Evolutionary conservation across 2,888 invertebrate genomes (phyloP), one percentile per base, ranked within the genome.

Genomic region (Neuroscelio doddi): DNA sequence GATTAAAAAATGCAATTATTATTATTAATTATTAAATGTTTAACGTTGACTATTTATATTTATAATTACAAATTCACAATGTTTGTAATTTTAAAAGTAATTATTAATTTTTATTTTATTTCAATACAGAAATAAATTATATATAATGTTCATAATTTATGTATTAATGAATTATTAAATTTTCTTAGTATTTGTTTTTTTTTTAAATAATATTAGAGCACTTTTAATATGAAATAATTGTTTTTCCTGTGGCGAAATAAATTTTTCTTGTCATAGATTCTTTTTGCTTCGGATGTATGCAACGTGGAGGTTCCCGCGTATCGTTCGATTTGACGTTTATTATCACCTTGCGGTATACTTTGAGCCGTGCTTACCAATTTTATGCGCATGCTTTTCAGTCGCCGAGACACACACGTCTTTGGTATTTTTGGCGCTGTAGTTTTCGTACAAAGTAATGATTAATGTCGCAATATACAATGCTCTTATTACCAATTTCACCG

Each of bases 281-380:
- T 30, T 30, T 3, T 10, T 30, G 30, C n/a, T n/a, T n/a, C n/a
- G n/a, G n/a, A n/a, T n/a, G 27, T 17, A 39, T 17, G 38, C 29
- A 21, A 27, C 27, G 12, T 12, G 24, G 29, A 21, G 32, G 34
- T 10, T 21, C 34, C 30, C 9, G 46, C 46, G 21, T 32, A 41
- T 56, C 39, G 45, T 30, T 5, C 26, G 42, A 41, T 47, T 41
- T 55, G 55, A 55, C 55, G 47, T 55, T 56, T 56, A 56, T 56
- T 49, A 49, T 41, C 47, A 47, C 47, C 42, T 39, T 53, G 52
- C 46, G 42, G 46, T 16, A 24, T 32, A 42, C 56, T 56, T 32
- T 32, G 12, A 47, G 47, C 16, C 47, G 39, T 46, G 39, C 46
- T 56, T 42, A 27, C 47, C 56, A 26, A 56, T 56, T 38, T 49